Conservation (phyloP, 2,797 vertebrate species). For the Philypnodon macrostomus region DNA sequence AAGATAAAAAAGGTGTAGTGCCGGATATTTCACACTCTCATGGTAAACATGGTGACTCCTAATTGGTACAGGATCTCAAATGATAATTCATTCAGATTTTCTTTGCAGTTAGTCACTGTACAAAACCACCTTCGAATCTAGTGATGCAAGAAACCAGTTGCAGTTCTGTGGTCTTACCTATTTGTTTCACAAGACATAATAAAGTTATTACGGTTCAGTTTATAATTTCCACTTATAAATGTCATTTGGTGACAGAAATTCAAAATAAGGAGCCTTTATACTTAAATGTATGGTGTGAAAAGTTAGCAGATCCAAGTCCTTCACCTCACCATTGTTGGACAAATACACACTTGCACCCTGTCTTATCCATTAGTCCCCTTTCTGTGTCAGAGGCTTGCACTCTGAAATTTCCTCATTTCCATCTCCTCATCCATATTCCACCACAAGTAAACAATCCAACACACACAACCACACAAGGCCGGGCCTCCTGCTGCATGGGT, state of each 20-base stretch:
- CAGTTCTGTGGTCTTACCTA: too few relatives aligned
- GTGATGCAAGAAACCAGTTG: neutral
- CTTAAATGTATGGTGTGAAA: neutral
- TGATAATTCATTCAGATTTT: too few relatives aligned
- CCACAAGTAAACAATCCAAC: slow-evolving; percentile 78
- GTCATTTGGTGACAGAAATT: too few relatives aligned
- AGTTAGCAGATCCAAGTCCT: neutral
- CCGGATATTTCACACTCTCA: too few relatives aligned
- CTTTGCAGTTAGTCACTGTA: too few relatives aligned
- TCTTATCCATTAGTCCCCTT: slow-evolving; percentile 38
- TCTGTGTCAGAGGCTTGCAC: slow-evolving; percentile 57
- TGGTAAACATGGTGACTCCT: too few relatives aligned
- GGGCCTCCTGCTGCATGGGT: slow-evolving; percentile 84
- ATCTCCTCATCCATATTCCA: slow-evolving; percentile 75
- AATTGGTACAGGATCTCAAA: too few relatives aligned
- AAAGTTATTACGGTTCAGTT: too few relatives aligned
- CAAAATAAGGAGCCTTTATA: neutral
- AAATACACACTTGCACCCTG: slow-evolving; percentile 9
- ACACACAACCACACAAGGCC: slow-evolving; percentile 40
- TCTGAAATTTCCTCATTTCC: slow-evolving; percentile 70
- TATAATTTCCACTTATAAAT: too few relatives aligned
- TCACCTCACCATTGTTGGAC: slow-evolving; percentile 4
- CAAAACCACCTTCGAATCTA: too few relatives aligned
- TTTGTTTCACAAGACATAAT: too few relatives aligned
- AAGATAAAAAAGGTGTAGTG: too few relatives aligned